phyloP scores from a whole-genome alignment of 2,888 invertebrate genomes.

The Melangyna quadrimaculata region DNA sequence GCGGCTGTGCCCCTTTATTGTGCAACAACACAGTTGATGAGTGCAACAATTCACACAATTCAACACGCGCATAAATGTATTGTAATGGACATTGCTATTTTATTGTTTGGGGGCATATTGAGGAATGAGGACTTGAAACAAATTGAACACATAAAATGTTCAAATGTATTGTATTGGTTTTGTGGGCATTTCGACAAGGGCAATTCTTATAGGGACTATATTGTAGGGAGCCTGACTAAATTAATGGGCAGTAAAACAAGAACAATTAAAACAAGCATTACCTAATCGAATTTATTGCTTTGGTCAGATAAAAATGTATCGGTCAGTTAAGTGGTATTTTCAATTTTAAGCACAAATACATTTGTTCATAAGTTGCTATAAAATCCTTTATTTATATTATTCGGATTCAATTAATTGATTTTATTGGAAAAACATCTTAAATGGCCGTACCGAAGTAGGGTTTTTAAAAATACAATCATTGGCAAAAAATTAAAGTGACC shows the following conservation, averaged over 20 bases:
- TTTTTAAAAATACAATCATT: too few species aligned
- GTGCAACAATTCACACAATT: conserved; percentile 70
- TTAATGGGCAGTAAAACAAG: conserved; percentile 42
- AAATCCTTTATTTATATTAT: neutral
- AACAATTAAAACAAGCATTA: conserved; percentile 47
- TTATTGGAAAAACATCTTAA: neutral
- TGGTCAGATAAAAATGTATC: conserved; percentile 20
- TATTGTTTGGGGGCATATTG: conserved; percentile 65
- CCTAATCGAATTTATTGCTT: conserved; percentile 57
- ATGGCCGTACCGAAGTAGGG: too few species aligned
- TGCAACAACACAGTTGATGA: conserved; percentile 28
- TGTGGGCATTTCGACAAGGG: conserved; percentile 33
- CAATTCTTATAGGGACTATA: neutral
- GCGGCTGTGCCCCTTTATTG: conserved; percentile 53
- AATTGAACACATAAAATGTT: conserved; percentile 22
- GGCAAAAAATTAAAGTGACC: too few species aligned
- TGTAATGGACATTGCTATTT: conserved; percentile 58
- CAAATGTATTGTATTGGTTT: conserved; percentile 37
- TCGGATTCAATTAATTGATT: neutral
- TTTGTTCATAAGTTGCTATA: neutral
- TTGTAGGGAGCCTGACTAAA: neutral
- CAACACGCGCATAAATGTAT: conserved; percentile 36
- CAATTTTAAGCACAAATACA: neutral
- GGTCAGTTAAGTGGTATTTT: neutral
- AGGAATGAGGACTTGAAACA: conserved; percentile 34